Evolutionary conservation across 2,888 invertebrate species (phyloP).

Genomic region (Acanthoscelides obtectus): DNA sequence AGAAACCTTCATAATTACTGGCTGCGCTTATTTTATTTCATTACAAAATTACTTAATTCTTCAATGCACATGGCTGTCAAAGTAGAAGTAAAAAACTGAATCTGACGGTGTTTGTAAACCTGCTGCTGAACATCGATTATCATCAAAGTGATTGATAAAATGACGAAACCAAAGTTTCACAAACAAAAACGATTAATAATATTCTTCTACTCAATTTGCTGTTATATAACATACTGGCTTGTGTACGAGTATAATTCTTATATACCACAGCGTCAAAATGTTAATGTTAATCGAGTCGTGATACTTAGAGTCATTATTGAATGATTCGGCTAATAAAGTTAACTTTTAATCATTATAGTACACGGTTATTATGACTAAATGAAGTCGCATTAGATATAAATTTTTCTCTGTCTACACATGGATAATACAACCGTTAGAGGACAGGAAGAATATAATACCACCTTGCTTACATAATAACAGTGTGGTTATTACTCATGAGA

Average conservation of each 20-base stretch:
- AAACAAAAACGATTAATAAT: background rate
- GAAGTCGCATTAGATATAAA: background rate
- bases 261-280: background rate
- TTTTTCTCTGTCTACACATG: background rate
- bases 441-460: background rate
- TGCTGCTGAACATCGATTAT: background rate
- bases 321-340: background rate
- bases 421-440: background rate
- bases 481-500: background rate
- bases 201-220: background rate
- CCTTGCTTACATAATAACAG: background rate
- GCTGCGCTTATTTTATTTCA: too few species aligned
- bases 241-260: background rate
- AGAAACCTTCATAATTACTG: too few species aligned
- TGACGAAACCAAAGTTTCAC: background rate
- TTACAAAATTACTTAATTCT: background rate
- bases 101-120: background rate
- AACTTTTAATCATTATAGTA: background rate
- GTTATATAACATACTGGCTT: background rate
- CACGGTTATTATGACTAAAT: background rate
- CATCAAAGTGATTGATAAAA: background rate
- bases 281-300: background rate
- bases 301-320: background rate
- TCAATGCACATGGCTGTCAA: background rate
- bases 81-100: background rate